Evolutionary conservation across 2,113 vertebrate species (phyloP).

Genomic region (Campylorhamphus procurvoides): DNA sequence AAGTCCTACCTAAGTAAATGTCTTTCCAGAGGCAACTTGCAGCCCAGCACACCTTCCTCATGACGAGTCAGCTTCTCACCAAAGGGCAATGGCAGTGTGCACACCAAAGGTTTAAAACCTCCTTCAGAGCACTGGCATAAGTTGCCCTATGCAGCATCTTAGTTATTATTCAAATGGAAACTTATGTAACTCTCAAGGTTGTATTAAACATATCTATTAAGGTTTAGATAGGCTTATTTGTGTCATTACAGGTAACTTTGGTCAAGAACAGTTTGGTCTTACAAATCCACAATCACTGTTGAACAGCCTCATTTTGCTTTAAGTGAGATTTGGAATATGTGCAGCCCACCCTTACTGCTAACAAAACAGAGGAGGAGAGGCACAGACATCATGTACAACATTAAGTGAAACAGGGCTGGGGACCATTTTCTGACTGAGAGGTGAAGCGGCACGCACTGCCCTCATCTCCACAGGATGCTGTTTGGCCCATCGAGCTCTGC

Average conservation of each 20-base stretch:
- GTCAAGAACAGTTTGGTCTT: not conserved
- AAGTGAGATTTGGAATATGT: not conserved
- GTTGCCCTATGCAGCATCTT: not conserved
- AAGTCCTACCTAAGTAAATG: not conserved
- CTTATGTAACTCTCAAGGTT: not conserved
- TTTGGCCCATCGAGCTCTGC: not conserved
- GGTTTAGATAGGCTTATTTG: not conserved
- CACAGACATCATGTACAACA: not conserved
- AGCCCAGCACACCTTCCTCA: not conserved
- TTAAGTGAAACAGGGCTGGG: not conserved
- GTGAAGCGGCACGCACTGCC: not conserved
- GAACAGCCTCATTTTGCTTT: not conserved
- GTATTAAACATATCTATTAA: not conserved
- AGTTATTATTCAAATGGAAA: conserved; percentile 6
- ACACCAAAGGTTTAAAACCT: not conserved
- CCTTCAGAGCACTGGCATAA: not conserved
- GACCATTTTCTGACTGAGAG: not conserved
- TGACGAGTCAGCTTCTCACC: not conserved
- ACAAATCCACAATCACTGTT: not conserved
- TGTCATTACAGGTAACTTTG: not conserved
- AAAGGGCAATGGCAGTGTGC: not conserved
- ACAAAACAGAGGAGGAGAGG: not conserved
- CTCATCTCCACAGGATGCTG: rapidly evolving
- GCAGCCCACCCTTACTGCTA: not conserved
- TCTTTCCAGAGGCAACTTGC: not conserved